A percentile compares a stretch with the other conserved stretches of the same genome.
These are phyloP conservation scores for Scaeva pyrastri DNA, from an alignment of 2,888 invertebrate species.

Conservation along the genomic window DNA sequence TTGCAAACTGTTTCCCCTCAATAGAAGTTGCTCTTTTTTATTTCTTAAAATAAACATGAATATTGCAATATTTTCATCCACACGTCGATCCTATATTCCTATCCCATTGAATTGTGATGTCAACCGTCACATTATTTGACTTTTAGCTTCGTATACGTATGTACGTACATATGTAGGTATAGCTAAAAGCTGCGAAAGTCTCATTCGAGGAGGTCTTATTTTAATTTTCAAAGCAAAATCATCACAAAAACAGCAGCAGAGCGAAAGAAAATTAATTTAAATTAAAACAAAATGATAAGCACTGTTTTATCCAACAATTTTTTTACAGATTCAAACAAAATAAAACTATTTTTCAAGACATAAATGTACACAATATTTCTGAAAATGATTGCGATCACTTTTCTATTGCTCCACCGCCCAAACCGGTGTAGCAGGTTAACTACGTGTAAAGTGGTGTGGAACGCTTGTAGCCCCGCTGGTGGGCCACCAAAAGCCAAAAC, in stretches of 20 bases:
- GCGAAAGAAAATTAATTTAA: not conserved
- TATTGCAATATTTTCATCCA: slow-evolving; percentile 16
- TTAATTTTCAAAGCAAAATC: slow-evolving; percentile 40
- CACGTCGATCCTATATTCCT: slow-evolving; percentile 16
- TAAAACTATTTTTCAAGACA: slow-evolving; percentile 38
- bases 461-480: slow-evolving; percentile 53
- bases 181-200: slow-evolving; percentile 14
- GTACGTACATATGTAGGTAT: too few species aligned
- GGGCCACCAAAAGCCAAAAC: slow-evolving; percentile 56
- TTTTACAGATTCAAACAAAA: not conserved
- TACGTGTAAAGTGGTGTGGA: slow-evolving; percentile 70
- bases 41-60: slow-evolving; percentile 21
- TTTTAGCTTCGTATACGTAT: slow-evolving; percentile 12
- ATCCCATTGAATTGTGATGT: slow-evolving; percentile 32
- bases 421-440: slow-evolving; percentile 82
- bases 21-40: not conserved
- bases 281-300: not conserved
- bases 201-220: slow-evolving; percentile 33
- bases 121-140: slow-evolving; percentile 26
- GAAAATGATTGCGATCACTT: slow-evolving; percentile 72
- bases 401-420: slow-evolving; percentile 78
- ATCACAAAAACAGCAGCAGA: slow-evolving; percentile 31
- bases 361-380: slow-evolving; percentile 59
- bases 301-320: not conserved
- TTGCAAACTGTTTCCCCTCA: too few species aligned